Evolutionary conservation across 2,888 invertebrate genomes (phyloP), one percentile per base, ranked within the genome.

Genomic region (Cecidostiba fungosa): DNA sequence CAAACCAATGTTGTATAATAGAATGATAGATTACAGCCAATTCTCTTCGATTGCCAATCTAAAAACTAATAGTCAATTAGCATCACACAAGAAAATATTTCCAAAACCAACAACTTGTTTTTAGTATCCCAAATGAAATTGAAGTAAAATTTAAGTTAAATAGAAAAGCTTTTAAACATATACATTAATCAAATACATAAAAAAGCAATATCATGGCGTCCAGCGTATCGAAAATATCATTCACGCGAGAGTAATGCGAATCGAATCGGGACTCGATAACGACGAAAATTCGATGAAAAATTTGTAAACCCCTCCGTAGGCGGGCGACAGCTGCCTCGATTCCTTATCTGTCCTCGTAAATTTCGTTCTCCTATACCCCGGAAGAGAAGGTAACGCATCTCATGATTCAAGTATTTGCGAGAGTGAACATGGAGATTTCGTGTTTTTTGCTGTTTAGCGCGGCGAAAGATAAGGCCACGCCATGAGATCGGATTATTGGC

Each of bases 271-370:
- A 1, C 6, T 4, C 16, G 23, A 26, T 29, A 59, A 77, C 29
- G 36, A 14, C 12, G 54, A 54, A 54, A 59, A 59, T 32, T 76
- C 6, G 36, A 77, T 23, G 59, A 77, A 77, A 77, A 77, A 62
- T 62, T 59, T 62, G 59, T n/a, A 29, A 14, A 26, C 66, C 6
- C 16, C 12, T 10, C 26, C n/a, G 19, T 16, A 43, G 43, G 43
- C 43, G 16, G 4, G 5, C n/a, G n/a, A 10, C 16, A 19, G 16
- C 32, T 32, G 32, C 70, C 69, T 36, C 76, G 76, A 39, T 59
- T 36, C 23, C 29, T 59, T 59, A 77, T 77, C 77, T 77, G 5
- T 3, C 23, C 59, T 77, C 77, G 59, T 77, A 54, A 77, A 69
- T 78, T 78, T 69, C 6, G 1, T n/a, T 5, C 19, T 43, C 16